Conservation (phyloP, 2,888 invertebrate genomes). For the Octodonta nipae region DNA sequence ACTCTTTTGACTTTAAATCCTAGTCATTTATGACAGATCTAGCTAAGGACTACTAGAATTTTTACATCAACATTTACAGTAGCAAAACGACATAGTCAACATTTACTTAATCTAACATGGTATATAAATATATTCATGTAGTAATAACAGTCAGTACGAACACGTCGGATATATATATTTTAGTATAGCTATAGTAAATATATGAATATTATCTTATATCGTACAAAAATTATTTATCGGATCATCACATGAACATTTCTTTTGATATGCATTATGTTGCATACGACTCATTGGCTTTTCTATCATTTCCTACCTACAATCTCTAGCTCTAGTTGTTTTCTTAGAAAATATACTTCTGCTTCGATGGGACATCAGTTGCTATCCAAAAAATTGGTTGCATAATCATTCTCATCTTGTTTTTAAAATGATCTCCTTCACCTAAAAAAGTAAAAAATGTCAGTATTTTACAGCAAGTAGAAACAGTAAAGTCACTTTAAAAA, state of each 20-base stretch:
- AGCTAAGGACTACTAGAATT: too few species aligned
- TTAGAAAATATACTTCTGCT: too few species aligned
- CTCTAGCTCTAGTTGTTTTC: too few species aligned
- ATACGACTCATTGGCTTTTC: neutral
- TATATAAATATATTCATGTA: slow-evolving; percentile 4
- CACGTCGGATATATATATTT: neutral
- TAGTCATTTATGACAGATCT: too few species aligned
- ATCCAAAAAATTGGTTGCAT: too few species aligned
- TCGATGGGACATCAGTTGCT: too few species aligned
- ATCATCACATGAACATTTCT: slow-evolving; percentile 3
- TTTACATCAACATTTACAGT: neutral
- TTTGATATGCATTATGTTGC: slow-evolving; percentile 2
- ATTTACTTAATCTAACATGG: neutral
- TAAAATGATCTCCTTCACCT: slow-evolving; percentile 2
- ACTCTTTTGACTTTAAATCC: too few species aligned
- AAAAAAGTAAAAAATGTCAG: too few species aligned
- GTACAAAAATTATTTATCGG: slow-evolving; percentile 3
- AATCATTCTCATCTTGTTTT: too few species aligned
- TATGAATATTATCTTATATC: neutral
- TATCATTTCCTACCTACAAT: neutral
- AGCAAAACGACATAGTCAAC: slow-evolving; percentile 1
- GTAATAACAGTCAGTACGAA: slow-evolving; percentile 3
- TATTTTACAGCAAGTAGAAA: too few species aligned
- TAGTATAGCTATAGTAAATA: neutral
- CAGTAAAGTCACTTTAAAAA: too few species aligned